Conservation (phyloP, 2,797 vertebrate species). For the Platyrinchus mystaceus region DNA sequence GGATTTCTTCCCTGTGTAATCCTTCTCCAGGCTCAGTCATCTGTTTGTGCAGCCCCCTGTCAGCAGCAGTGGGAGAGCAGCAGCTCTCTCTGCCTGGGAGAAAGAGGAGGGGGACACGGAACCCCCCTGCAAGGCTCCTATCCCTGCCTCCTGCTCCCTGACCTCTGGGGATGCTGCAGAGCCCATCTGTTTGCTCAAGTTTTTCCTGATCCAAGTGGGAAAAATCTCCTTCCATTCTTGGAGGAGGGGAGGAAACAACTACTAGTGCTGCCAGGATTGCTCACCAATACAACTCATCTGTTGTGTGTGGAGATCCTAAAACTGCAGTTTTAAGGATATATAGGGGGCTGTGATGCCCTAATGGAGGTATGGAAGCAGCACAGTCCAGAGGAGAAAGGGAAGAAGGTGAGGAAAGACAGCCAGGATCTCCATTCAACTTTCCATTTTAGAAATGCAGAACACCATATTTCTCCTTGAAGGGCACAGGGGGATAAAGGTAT, state of each 20-base stretch:
- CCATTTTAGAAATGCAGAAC: not conserved
- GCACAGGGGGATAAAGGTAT: not conserved
- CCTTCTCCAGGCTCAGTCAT: not conserved
- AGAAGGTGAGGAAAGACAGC: not conserved
- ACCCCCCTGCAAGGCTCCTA: not conserved
- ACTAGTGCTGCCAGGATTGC: accelerated
- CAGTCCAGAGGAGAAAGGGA: not conserved
- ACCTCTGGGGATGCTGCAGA: not conserved
- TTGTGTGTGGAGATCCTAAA: not conserved
- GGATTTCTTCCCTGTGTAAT: not conserved
- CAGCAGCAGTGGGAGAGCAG: not conserved
- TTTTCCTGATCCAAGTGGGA: not conserved
- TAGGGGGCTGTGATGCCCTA: not conserved
- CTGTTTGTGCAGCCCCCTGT: not conserved
- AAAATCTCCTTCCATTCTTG: not conserved
- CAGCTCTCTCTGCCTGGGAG: not conserved
- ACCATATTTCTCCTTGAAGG: not conserved
- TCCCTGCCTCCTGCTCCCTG: not conserved
- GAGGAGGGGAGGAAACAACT: not conserved
- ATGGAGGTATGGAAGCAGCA: not conserved
- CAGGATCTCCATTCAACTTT: not conserved
- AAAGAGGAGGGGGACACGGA: not conserved
- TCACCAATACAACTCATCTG: not conserved
- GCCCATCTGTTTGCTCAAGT: not conserved
- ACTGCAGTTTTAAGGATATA: not conserved